Conservation (phyloP, 2,113 vertebrate genomes). For the Ceyx cyanopectus region DNA sequence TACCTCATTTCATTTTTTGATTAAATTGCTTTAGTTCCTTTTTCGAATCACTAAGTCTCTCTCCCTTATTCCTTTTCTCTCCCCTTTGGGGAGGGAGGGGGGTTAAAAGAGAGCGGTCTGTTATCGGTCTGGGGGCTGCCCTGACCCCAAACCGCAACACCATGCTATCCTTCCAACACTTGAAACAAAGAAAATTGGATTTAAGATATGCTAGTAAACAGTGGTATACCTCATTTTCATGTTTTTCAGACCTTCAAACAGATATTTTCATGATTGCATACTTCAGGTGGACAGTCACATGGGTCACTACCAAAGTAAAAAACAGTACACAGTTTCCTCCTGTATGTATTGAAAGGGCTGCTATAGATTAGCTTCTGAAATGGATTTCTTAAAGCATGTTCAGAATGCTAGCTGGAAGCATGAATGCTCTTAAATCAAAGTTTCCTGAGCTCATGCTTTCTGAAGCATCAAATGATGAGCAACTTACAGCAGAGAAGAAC, state of each 20-base stretch:
- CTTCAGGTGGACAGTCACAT: not conserved
- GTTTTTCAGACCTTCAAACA: not conserved
- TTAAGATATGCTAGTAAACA: not conserved
- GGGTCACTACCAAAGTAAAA: not conserved
- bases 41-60: too few relatives aligned
- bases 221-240: not conserved
- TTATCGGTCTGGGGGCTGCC: too few relatives aligned
- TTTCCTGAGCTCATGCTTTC: not conserved
- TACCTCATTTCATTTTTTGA: too few relatives aligned
- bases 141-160: too few relatives aligned
- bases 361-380: not conserved
- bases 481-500: not conserved
- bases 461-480: not conserved
- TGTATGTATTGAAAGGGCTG: not conserved
- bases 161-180: not conserved
- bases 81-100: too few relatives aligned
- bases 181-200: not conserved
- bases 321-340: not conserved
- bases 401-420: not conserved
- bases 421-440: constrained; percentile 2
- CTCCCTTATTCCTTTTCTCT: too few relatives aligned
- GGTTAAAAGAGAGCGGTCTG: too few relatives aligned
- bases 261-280: not conserved
- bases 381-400: not conserved
- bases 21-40: too few relatives aligned